These are phyloP conservation scores for Acrocephalus kingi DNA, from an alignment of 2,113 vertebrate genomes.

Conservation along the genomic window DNA sequence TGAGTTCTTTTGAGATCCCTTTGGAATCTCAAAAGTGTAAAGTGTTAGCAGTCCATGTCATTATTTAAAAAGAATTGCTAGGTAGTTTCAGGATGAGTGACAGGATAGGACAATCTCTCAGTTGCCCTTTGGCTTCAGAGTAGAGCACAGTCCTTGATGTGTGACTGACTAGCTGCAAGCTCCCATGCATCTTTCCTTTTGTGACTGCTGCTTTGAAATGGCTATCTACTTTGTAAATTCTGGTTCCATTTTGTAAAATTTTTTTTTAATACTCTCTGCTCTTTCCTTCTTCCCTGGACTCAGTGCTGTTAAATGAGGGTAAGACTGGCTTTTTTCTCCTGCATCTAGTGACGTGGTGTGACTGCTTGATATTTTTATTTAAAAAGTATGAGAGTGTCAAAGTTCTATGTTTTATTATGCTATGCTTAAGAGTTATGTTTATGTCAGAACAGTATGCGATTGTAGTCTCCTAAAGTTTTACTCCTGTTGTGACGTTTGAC, in stretches of 20 bases:
- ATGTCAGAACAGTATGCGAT: not conserved
- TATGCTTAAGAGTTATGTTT: not conserved
- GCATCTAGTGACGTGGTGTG: not conserved
- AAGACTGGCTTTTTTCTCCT: not conserved
- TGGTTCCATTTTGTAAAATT: not conserved
- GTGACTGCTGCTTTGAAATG: not conserved
- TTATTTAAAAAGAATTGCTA: not conserved
- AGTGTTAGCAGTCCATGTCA: not conserved
- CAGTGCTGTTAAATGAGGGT: not conserved
- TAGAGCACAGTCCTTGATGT: not conserved
- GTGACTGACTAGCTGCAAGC: not conserved
- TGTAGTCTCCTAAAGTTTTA: not conserved
- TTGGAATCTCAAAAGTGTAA: no score
- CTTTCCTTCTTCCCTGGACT: not conserved
- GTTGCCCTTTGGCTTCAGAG: not conserved
- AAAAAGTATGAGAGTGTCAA: not conserved
- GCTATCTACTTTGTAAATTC: not conserved
- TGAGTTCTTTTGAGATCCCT: not conserved
- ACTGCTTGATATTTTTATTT: not conserved
- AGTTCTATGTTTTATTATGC: not conserved
- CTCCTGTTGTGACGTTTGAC: not conserved
- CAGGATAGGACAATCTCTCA: not conserved
- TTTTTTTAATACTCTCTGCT: not conserved
- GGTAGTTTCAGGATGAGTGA: not conserved
- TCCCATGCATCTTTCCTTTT: accelerated